Evolutionary conservation across 2,888 invertebrate genomes (phyloP).

Genomic region (Caenorhabditis panamensis): DNA sequence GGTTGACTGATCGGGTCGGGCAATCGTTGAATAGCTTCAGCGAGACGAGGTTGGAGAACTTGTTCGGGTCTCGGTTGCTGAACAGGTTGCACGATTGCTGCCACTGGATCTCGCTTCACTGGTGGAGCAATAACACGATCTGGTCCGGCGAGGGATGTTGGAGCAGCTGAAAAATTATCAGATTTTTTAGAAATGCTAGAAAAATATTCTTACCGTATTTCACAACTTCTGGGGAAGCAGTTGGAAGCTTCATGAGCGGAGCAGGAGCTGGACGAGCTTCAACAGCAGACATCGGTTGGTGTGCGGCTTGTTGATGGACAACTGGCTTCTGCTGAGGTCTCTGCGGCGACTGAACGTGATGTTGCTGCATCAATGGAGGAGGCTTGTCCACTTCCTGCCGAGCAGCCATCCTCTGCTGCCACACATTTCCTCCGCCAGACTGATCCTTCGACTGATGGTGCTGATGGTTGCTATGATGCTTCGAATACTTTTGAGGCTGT

Average conservation of each 20-base stretch:
- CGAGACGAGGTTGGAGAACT: not conserved
- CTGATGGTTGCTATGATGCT: constrained; percentile 86
- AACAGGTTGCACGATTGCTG: constrained; percentile 36
- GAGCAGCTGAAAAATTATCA: not conserved
- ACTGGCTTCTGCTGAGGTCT: not conserved
- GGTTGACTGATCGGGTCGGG: not conserved
- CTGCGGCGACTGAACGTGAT: not conserved
- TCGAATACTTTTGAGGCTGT: constrained; percentile 17
- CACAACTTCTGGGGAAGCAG: not conserved
- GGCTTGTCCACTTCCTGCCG: constrained; percentile 83
- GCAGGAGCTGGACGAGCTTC: not conserved
- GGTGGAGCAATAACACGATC: constrained; percentile 47
- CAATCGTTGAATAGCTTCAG: constrained; percentile 8
- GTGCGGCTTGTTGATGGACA: not conserved
- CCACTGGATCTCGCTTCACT: constrained; percentile 13
- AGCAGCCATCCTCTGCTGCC: constrained; percentile 86
- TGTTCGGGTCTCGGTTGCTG: constrained; percentile 17
- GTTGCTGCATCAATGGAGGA: not conserved
- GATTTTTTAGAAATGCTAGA: not conserved
- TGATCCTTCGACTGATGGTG: constrained; percentile 85
- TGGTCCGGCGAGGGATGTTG: not conserved
- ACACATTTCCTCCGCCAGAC: constrained; percentile 84
- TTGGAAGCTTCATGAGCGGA: not conserved
- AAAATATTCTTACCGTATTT: not conserved
- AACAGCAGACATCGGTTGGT: not conserved